Conservation (phyloP, 2,888 invertebrate genomes). For the Heliothis peltigera region DNA sequence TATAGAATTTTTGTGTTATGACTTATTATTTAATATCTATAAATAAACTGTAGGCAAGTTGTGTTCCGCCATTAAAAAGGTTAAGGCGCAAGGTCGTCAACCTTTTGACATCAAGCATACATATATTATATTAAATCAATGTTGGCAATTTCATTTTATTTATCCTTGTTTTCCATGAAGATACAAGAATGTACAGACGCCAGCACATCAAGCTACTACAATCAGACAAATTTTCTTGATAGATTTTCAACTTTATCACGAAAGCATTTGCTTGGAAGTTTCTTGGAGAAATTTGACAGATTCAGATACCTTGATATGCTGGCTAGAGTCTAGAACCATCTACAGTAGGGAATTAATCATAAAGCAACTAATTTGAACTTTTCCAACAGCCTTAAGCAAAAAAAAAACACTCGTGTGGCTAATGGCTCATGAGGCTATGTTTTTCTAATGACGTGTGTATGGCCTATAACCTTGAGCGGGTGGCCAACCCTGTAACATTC, state of each 20-base stretch:
- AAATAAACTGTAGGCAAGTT: neutral
- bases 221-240: too few relatives aligned
- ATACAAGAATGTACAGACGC: too few relatives aligned
- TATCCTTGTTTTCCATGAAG: neutral
- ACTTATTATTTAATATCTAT: slow-evolving; percentile 1
- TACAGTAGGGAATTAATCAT: too few relatives aligned
- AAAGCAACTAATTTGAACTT: neutral
- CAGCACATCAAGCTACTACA: too few relatives aligned
- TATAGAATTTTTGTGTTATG: neutral
- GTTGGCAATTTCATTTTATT: neutral
- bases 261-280: too few relatives aligned
- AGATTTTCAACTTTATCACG: too few relatives aligned
- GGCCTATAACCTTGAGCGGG: slow-evolving; percentile 16
- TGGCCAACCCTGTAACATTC: slow-evolving; percentile 17
- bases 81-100: slow-evolving; percentile 16
- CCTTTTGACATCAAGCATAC: neutral
- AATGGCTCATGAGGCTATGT: neutral
- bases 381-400: too few relatives aligned
- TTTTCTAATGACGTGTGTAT: neutral
- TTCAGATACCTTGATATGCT: too few relatives aligned
- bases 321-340: too few relatives aligned
- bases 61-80: slow-evolving; percentile 18
- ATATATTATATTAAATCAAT: neutral
- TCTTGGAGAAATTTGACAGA: too few relatives aligned
- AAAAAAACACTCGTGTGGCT: too few relatives aligned